Conservation (phyloP, 53 echinoderm and acorn worm species). For the Actinopyga echinites region DNA sequence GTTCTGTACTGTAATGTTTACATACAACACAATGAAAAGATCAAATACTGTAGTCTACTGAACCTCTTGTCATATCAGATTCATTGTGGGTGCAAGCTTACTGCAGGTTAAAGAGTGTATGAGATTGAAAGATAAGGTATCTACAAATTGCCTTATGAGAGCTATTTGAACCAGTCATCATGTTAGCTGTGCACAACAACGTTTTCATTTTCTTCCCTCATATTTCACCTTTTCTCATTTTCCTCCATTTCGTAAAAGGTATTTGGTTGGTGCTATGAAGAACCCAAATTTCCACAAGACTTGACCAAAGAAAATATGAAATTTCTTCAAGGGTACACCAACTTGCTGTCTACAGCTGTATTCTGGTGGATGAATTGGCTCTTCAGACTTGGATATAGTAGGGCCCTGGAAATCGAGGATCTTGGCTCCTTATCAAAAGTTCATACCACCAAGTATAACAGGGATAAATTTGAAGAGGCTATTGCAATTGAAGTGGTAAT, state of each 20-base stretch:
- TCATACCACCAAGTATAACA: constrained; percentile 73
- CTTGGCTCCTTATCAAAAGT: constrained; percentile 72
- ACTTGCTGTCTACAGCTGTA: constrained; percentile 69
- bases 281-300: constrained; percentile 62
- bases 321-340: constrained; percentile 72
- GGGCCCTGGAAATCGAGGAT: constrained; percentile 74
- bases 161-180: too few relatives aligned
- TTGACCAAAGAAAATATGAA: constrained; percentile 73
- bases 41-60: too few relatives aligned
- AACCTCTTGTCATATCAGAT: too few relatives aligned
- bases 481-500: constrained; percentile 68
- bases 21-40: too few relatives aligned
- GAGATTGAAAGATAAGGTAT: too few relatives aligned
- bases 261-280: constrained; percentile 17
- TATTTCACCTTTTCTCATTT: too few relatives aligned
- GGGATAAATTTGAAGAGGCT: constrained; percentile 59
- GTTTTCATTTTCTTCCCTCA: too few relatives aligned
- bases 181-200: too few relatives aligned
- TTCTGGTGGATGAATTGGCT: constrained; percentile 97
- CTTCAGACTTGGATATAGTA: constrained; percentile 74
- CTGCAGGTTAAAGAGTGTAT: too few relatives aligned
- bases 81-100: too few relatives aligned
- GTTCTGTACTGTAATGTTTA: too few relatives aligned
- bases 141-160: too few relatives aligned
- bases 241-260: not conserved